These are phyloP conservation scores for Syngnathus typhle DNA, from an alignment of 2,113 vertebrate genomes.

Conservation along the genomic window DNA sequence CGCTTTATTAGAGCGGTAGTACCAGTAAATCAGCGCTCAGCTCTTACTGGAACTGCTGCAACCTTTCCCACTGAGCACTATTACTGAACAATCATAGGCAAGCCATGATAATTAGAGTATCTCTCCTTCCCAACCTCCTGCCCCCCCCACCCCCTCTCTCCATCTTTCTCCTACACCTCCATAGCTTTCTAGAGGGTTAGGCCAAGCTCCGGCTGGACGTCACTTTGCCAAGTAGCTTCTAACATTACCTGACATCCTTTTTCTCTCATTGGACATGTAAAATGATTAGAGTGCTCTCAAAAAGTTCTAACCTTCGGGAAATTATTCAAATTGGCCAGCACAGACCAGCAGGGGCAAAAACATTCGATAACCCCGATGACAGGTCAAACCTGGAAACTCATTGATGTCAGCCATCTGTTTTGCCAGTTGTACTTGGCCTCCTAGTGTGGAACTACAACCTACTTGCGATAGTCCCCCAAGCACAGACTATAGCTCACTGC, in stretches of 20 bases:
- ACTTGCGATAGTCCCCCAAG: conserved; percentile 29
- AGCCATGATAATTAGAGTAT: conserved; percentile 82
- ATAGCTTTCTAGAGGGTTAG: conserved; percentile 43
- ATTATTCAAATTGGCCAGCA: not conserved
- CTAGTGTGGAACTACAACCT: conserved; percentile 11
- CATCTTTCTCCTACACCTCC: conserved; percentile 38
- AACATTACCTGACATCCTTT: conserved; percentile 27
- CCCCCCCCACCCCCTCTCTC: conserved; percentile 34
- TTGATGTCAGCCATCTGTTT: conserved; percentile 1
- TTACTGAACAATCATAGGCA: conserved; percentile 80
- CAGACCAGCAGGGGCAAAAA: not conserved
- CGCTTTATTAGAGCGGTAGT: conserved; percentile 78
- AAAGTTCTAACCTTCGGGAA: not conserved
- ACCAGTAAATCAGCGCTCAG: conserved; percentile 81
- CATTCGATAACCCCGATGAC: not conserved
- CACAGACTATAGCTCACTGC: conserved; percentile 23
- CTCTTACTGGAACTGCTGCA: conserved; percentile 79
- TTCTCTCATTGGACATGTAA: not conserved
- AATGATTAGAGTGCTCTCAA: not conserved
- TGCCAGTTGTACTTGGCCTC: not conserved
- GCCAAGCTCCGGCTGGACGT: conserved; percentile 20
- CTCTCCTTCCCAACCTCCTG: conserved; percentile 63
- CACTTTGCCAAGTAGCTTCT: conserved; percentile 28
- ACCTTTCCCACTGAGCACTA: conserved; percentile 83
- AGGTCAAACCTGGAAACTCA: conserved; percentile 4